Conservation (phyloP, 2,888 invertebrate species). For the Patella caerulea region DNA sequence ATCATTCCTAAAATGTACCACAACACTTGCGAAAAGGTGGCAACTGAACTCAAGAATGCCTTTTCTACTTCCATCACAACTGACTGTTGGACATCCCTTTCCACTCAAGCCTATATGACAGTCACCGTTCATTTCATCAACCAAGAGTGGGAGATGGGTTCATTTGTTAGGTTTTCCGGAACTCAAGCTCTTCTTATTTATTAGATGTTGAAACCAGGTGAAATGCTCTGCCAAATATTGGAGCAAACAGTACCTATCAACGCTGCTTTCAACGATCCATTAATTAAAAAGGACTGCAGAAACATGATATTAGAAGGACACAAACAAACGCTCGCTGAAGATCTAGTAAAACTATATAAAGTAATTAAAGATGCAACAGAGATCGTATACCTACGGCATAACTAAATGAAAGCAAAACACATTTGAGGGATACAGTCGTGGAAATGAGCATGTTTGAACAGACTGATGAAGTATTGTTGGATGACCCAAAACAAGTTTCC, state of each 20-base stretch:
- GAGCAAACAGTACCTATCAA: constrained; percentile 13
- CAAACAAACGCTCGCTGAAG: not conserved
- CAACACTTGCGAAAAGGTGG: not conserved
- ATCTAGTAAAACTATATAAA: not conserved
- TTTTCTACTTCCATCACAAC: constrained; percentile 9
- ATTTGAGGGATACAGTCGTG: no score
- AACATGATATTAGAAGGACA: not conserved
- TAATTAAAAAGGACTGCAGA: not conserved
- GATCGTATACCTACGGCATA: not conserved
- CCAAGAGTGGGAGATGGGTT: not conserved
- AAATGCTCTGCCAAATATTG: constrained; percentile 4
- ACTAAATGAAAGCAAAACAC: no score
- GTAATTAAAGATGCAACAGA: not conserved
- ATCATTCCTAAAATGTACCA: constrained; percentile 16
- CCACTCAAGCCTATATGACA: constrained; percentile 16
- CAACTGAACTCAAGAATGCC: not conserved
- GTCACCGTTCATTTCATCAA: constrained; percentile 13
- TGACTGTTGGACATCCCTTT: constrained; percentile 18
- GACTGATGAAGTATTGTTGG: no score
- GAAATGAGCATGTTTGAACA: no score
- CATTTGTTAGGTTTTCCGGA: not conserved
- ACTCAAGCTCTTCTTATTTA: not conserved
- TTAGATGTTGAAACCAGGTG: constrained; percentile 20
- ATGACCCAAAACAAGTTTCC: no score
- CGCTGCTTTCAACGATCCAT: not conserved